phyloP scores from a whole-genome alignment of 2,888 invertebrate genomes.

The Chalcis sispes region DNA sequence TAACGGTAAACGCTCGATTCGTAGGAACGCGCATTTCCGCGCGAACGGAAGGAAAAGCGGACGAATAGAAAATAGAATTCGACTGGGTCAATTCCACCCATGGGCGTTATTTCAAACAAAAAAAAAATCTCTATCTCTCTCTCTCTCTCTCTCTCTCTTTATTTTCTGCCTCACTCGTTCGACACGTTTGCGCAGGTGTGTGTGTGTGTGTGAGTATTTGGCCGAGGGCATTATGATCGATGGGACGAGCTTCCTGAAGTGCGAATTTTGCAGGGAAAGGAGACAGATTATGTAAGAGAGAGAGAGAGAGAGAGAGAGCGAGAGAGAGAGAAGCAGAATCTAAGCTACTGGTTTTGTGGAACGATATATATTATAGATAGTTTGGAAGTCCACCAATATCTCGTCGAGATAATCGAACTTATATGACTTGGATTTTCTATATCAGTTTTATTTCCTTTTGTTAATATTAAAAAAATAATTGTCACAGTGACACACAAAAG shows the following conservation, averaged over 20 bases:
- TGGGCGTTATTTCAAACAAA: conserved; percentile 34
- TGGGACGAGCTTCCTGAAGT: conserved; percentile 44
- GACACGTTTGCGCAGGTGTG: not conserved
- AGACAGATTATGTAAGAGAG: conserved; percentile 20
- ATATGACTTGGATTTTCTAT: conserved; percentile 31
- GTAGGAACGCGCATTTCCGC: not conserved
- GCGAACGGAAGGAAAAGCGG: not conserved
- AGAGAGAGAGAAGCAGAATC: no score
- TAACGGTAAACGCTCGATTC: conserved; percentile 40
- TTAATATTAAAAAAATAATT: conserved; percentile 22
- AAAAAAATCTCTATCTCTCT: conserved; percentile 3
- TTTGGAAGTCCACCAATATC: conserved; percentile 33
- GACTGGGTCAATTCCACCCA: conserved; percentile 42
- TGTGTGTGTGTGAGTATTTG: not conserved
- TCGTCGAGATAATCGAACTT: conserved; percentile 42
- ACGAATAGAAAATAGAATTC: conserved; percentile 24
- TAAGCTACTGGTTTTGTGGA: no score
- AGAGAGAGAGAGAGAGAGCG: not conserved
- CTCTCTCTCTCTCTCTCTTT: no score
- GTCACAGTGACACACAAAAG: conserved; percentile 25
- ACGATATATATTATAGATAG: conserved; percentile 16
- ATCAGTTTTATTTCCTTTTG: not conserved
- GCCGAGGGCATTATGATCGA: conserved; percentile 31
- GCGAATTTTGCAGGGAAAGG: conserved; percentile 35
- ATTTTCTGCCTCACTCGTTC: no score